These are phyloP conservation scores for Oreamnos americanus DNA, from an alignment of 2,113 vertebrate species.

Conservation along the genomic window DNA sequence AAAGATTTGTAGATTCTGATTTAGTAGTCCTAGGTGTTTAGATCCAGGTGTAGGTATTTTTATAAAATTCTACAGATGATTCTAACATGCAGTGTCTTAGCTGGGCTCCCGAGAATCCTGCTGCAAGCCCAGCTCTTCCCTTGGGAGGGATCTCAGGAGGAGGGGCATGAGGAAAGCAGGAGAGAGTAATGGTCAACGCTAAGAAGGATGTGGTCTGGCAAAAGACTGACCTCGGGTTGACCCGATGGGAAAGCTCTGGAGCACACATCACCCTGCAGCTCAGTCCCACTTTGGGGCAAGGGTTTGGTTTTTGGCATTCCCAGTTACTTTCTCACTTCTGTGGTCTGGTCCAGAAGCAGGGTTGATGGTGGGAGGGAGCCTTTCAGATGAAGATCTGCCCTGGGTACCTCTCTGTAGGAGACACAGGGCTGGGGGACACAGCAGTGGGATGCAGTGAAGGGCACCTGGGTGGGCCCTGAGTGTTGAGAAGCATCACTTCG, in stretches of 20 bases:
- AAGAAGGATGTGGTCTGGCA: background rate
- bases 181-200: too few species aligned
- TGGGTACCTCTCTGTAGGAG: background rate
- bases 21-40: background rate
- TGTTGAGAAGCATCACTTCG: background rate
- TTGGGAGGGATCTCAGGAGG: background rate
- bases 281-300: background rate
- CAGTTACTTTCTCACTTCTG: background rate
- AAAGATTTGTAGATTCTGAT: background rate
- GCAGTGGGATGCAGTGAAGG: background rate
- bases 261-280: too few species aligned
- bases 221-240: background rate
- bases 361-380: background rate
- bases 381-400: background rate
- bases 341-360: background rate
- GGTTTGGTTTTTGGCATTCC: background rate
- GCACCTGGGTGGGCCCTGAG: background rate
- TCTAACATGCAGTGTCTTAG: background rate
- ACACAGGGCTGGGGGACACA: background rate
- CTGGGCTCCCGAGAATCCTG: background rate
- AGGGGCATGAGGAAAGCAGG: background rate
- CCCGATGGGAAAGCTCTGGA: background rate
- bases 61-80: background rate
- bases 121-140: background rate
- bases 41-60: background rate